Percentiles rank a stretch among this genome's conserved stretches.
Conservation (phyloP, 2,888 invertebrate species). For the Drosophila bunnanda region DNA sequence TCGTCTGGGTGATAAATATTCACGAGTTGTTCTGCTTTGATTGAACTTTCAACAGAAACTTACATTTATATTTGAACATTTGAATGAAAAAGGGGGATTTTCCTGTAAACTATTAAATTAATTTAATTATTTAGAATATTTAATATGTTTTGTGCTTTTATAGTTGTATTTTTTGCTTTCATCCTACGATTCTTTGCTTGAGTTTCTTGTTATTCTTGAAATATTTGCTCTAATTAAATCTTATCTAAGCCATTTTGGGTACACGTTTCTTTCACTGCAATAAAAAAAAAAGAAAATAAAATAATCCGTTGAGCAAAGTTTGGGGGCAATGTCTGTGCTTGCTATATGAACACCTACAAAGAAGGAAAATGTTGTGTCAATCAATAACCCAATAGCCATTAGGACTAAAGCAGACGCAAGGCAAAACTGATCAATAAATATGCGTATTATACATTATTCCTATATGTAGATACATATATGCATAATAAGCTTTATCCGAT, state of each 20-base stretch:
- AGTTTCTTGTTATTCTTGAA: slow-evolving; percentile 7
- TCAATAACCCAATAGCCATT: slow-evolving; percentile 39
- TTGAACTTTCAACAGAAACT: slow-evolving; percentile 24
- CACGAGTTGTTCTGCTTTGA: slow-evolving; percentile 32
- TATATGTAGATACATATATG: too few relatives aligned
- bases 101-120: too few relatives aligned
- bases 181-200: neutral
- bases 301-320: slow-evolving; percentile 26
- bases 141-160: too few relatives aligned
- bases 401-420: neutral
- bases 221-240: slow-evolving; percentile 54
- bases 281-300: slow-evolving; percentile 38
- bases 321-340: slow-evolving; percentile 9
- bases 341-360: slow-evolving; percentile 8
- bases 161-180: too few relatives aligned
- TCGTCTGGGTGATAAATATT: slow-evolving; percentile 54
- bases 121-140: neutral
- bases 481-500: neutral
- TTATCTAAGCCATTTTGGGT: slow-evolving; percentile 56
- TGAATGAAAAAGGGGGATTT: neutral
- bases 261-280: slow-evolving; percentile 33
- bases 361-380: slow-evolving; percentile 5
- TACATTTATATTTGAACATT: neutral
- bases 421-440: slow-evolving; percentile 28
- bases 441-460: neutral